phyloP scores from a whole-genome alignment of 2,797 vertebrate genomes.

The Salmo trutta region DNA sequence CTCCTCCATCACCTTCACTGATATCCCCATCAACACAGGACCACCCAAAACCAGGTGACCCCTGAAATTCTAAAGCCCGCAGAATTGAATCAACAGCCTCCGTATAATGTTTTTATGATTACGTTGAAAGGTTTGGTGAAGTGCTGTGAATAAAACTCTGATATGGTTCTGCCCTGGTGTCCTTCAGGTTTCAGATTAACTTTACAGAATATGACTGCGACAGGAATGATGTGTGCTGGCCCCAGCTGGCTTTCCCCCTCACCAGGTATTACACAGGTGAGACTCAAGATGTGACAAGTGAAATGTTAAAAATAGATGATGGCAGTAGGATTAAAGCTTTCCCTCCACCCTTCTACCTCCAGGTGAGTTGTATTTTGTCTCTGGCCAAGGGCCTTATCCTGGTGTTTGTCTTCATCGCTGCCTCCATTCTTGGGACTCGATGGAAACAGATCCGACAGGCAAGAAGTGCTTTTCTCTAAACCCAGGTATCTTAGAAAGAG shows the following conservation, averaged over 20 bases:
- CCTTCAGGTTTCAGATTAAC: conserved; percentile 85
- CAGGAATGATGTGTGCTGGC: conserved; percentile 92
- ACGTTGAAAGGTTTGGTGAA: conserved; percentile 78
- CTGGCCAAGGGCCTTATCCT: conserved; percentile 87
- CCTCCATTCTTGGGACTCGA: conserved; percentile 77
- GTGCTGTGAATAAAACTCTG: conserved; percentile 11
- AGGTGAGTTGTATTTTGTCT: conserved; percentile 86
- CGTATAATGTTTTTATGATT: conserved; percentile 53
- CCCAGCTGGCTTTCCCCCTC: conserved; percentile 72
- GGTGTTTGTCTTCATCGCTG: conserved; percentile 76
- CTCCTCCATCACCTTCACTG: conserved; percentile 85
- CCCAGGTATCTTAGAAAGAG: neutral
- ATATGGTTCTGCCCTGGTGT: conserved; percentile 6
- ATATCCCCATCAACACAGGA: conserved; percentile 74
- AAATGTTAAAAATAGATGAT: neutral
- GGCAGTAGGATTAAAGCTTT: neutral
- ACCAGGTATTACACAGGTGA: conserved; percentile 85
- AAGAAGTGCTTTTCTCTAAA: conserved; percentile 42
- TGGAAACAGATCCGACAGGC: conserved; percentile 78
- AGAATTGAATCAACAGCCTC: conserved; percentile 16
- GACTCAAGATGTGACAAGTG: conserved; percentile 1
- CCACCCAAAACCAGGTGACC: conserved; percentile 80
- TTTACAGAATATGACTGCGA: conserved; percentile 91
- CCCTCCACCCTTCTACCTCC: conserved; percentile 26
- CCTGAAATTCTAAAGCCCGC: conserved; percentile 2